phyloP scores from a whole-genome alignment of 37 sponge, comb jelly and placozoan species.

The Chondrilla cf. caribensis region DNA sequence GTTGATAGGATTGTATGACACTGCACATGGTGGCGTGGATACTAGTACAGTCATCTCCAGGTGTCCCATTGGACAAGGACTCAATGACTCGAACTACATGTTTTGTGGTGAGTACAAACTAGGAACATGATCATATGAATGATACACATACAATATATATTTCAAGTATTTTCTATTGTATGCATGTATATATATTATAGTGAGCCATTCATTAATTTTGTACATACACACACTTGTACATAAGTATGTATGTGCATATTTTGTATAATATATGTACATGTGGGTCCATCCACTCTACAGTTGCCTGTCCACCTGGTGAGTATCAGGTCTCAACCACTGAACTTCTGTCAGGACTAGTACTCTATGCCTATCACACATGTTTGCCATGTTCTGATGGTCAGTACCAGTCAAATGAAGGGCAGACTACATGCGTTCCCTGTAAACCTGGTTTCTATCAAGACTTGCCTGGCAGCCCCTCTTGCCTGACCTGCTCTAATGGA shows the following conservation, averaged over 20 bases:
- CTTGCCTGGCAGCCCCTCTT: neutral
- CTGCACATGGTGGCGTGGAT: conserved; percentile 8
- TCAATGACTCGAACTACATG: conserved; percentile 7
- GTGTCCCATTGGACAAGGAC: conserved; percentile 17
- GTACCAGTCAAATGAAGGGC: neutral
- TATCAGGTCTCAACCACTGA: neutral
- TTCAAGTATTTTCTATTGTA: too few relatives aligned
- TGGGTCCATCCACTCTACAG: neutral
- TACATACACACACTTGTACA: too few relatives aligned
- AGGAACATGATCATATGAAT: neutral
- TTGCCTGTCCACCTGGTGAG: conserved; percentile 14
- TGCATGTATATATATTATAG: too few relatives aligned
- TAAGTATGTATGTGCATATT: too few relatives aligned
- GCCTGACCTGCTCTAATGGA: neutral
- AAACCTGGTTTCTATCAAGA: neutral
- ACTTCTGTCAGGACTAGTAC: neutral
- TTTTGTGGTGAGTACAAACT: conserved; percentile 3
- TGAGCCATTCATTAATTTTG: too few relatives aligned
- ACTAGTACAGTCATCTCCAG: conserved; percentile 2
- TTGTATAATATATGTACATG: too few relatives aligned
- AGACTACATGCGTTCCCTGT: neutral
- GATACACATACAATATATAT: too few relatives aligned
- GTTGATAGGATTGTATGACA: neutral
- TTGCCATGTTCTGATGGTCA: neutral
- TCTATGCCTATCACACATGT: conserved; percentile 18